These are phyloP conservation scores for Riptortus pedestris DNA, from an alignment of 1,140 invertebrate species.

Conservation along the genomic window DNA sequence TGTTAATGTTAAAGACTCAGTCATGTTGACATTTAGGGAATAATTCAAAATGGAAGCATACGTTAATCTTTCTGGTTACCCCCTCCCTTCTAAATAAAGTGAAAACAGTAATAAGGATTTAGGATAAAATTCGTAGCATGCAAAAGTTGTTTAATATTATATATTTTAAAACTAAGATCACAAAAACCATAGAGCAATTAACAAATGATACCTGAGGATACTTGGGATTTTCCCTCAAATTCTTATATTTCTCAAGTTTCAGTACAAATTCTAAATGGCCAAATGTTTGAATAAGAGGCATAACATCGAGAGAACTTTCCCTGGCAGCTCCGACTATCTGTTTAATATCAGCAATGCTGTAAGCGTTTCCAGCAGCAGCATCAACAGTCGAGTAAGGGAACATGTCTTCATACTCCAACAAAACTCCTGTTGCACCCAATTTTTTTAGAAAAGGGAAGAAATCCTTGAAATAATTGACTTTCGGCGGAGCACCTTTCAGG, in stretches of 20 bases:
- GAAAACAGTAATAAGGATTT: no score
- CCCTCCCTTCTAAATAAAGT: no score
- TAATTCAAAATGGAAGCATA: no score
- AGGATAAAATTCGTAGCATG: no score
- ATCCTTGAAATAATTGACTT: conserved; percentile 40
- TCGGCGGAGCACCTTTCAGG: conserved; percentile 41
- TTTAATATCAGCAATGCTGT: conserved; percentile 33
- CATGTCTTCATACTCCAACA: conserved; percentile 47
- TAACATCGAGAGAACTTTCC: conserved; percentile 40
- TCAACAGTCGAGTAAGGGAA: conserved; percentile 41
- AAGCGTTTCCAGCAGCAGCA: conserved; percentile 39
- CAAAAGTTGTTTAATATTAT: no score
- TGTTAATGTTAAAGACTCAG: no score
- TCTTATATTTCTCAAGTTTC: conserved; percentile 44
- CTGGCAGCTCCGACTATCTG: conserved; percentile 21
- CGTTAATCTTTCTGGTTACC: no score
- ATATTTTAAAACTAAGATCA: no score
- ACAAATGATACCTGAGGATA: conserved; percentile 31
- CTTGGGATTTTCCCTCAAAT: conserved; percentile 41
- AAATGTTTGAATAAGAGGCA: conserved; percentile 61
- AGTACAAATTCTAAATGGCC: conserved; percentile 57
- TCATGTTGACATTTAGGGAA: no score
- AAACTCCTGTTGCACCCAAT: conserved; percentile 42
- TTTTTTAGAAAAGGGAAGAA: conserved; percentile 44
- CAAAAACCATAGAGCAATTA: no score